phyloP scores from a whole-genome alignment of 2,888 invertebrate genomes.

The Atrina japonica region DNA sequence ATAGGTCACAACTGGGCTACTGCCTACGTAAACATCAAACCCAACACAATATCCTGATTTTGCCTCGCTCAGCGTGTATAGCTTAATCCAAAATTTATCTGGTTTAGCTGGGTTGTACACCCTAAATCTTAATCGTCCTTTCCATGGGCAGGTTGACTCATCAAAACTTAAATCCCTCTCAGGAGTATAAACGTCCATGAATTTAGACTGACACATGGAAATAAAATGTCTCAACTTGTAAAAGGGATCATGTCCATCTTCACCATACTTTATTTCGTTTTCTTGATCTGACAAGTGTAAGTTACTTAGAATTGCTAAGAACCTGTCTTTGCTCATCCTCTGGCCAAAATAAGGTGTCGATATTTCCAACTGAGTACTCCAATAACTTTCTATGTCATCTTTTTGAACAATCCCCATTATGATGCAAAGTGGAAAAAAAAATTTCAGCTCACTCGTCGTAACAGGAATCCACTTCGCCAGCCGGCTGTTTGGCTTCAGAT shows the following conservation, averaged over 20 bases:
- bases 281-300: slow-evolving; percentile 19
- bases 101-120: slow-evolving; percentile 49
- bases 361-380: too few relatives aligned
- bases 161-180: slow-evolving; percentile 36
- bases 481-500: too few relatives aligned
- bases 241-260: slow-evolving; percentile 14
- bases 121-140: slow-evolving; percentile 36
- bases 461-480: too few relatives aligned
- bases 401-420: background rate
- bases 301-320: slow-evolving; percentile 14
- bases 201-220: slow-evolving; percentile 10
- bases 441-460: too few relatives aligned
- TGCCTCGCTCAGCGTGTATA: slow-evolving; percentile 31
- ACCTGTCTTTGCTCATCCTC: slow-evolving; percentile 28
- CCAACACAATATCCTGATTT: slow-evolving; percentile 34
- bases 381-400: too few relatives aligned
- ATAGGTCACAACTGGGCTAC: slow-evolving; percentile 18
- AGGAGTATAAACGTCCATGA: slow-evolving; percentile 35
- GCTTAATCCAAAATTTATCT: slow-evolving; percentile 46
- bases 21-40: slow-evolving; percentile 44
- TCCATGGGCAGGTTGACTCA: slow-evolving; percentile 42
- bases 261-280: background rate
- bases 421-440: too few relatives aligned
- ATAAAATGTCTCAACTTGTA: slow-evolving; percentile 36
- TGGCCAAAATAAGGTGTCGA: slow-evolving; percentile 27